These are phyloP conservation scores for Serripes groenlandicus DNA, from an alignment of 2,888 invertebrate genomes.

Conservation along the genomic window DNA sequence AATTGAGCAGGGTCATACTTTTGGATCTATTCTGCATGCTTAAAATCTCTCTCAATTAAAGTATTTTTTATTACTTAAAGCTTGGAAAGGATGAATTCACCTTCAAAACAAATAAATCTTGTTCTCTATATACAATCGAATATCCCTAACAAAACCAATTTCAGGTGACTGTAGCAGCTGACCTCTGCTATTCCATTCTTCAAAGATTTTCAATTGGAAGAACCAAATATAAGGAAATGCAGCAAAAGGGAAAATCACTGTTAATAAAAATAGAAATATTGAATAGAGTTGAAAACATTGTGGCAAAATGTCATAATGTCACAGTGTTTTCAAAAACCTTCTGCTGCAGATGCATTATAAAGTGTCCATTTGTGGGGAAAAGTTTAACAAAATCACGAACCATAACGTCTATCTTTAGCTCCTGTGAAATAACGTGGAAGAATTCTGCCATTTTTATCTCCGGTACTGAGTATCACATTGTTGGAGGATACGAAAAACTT, in stretches of 20 bases:
- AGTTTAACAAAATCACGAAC: no score
- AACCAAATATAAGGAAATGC: no score
- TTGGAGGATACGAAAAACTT: conserved; percentile 92
- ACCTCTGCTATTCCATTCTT: background rate
- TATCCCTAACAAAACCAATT: no score
- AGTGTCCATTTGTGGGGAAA: background rate
- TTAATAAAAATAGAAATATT: background rate
- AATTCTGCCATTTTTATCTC: conserved; percentile 90
- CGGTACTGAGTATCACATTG: conserved; percentile 91
- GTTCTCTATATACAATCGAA: no score
- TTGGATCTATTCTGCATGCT: no score
- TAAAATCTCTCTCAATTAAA: no score
- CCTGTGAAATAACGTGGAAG: conserved; percentile 90
- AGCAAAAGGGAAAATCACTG: background rate
- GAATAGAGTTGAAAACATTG: background rate
- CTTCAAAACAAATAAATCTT: no score
- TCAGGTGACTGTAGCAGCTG: background rate
- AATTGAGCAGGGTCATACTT: no score
- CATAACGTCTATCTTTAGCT: conserved; percentile 86
- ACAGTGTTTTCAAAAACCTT: background rate
- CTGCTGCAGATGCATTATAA: background rate
- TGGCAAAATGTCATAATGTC: background rate
- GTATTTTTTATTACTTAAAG: no score
- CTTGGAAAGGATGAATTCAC: no score
- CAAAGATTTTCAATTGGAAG: no score